Evolutionary conservation across 2,888 invertebrate species (phyloP).

Genomic region (Anorthoa munda): DNA sequence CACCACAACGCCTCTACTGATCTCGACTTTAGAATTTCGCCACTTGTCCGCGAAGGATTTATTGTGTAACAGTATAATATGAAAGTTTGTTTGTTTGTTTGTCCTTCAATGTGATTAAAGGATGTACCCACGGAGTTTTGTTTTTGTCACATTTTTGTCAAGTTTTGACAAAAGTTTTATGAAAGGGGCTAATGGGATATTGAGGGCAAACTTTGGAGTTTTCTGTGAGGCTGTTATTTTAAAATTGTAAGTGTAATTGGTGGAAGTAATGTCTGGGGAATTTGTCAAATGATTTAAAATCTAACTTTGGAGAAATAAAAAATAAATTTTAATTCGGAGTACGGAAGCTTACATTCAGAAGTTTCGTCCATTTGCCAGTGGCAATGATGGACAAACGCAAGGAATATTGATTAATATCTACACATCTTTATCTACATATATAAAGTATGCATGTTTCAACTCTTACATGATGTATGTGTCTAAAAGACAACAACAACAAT

Average conservation of each 20-base stretch:
- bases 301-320: not conserved
- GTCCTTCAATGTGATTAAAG: conserved; percentile 63
- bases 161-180: conserved; percentile 46
- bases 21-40: conserved; percentile 70
- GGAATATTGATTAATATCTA: too few species aligned
- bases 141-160: conserved; percentile 54
- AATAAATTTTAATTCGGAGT: too few species aligned
- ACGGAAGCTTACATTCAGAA: not conserved
- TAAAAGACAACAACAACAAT: not conserved
- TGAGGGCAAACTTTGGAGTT: conserved; percentile 23
- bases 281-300: conserved; percentile 3
- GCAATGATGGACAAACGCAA: too few species aligned
- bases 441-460: not conserved
- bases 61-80: conserved; percentile 68
- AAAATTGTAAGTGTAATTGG: conserved; percentile 37
- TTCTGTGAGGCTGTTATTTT: conserved; percentile 17
- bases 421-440: not conserved
- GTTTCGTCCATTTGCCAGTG: not conserved
- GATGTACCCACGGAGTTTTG: conserved; percentile 49
- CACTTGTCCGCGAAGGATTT: conserved; percentile 70
- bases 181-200: conserved; percentile 53
- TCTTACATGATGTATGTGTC: not conserved
- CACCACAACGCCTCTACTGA: conserved; percentile 64
- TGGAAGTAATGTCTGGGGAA: conserved; percentile 29
- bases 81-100: conserved; percentile 68